Base-by-base conservation (phyloP, 2,888 invertebrate species). In the Lordiphosa fenestrarum region DNA sequence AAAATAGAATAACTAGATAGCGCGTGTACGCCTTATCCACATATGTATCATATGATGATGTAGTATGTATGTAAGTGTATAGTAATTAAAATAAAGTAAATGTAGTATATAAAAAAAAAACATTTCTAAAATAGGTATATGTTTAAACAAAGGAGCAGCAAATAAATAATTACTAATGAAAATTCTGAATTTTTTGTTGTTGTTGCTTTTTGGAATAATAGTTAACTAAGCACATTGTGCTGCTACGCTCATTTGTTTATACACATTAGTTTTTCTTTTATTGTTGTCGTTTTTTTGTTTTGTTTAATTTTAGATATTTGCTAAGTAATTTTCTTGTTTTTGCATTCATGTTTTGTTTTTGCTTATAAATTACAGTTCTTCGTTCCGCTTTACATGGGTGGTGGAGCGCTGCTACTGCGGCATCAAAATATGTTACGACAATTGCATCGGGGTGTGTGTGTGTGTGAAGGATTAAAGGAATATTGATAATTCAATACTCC, bases 141-240 rank as follows among this genome's bases (percentile, higher is more conserved):
- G 65, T 57, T 51, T 61, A 55, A 75, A 69, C 63, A 53, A 66
- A 49, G 55, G 57, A 68, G 80, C 72, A 71, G 80, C 80, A 58
- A 78, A 75, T 83, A 75, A 83, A 75, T 80, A 47, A 57, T 49
- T 65, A 64, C 36, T 64, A 65, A 54, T 35, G 25, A 48, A 23
- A 53, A 23, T 33, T 13, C 35, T 23, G 13, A 6, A 21, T 15
- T 7, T 2, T n/a, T 23, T 23, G 15, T 7, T 9, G 1, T 15
- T 15, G 2, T 21, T n/a, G n/a, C n/a, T n/a, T 51, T 41, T 47
- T 50, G 62, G 56, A 63, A 65, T 56, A 50, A 49, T 69, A 52
- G 74, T 69, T 81, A 75, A 78, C 83, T 82, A 75, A 68, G 74
- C 74, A 82, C 82, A 71, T 53, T 72, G 69, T 70, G 78, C 78